Base-by-base conservation (phyloP, 2,797 vertebrate genomes). In the Gymnoscopelus microlampas region DNA sequence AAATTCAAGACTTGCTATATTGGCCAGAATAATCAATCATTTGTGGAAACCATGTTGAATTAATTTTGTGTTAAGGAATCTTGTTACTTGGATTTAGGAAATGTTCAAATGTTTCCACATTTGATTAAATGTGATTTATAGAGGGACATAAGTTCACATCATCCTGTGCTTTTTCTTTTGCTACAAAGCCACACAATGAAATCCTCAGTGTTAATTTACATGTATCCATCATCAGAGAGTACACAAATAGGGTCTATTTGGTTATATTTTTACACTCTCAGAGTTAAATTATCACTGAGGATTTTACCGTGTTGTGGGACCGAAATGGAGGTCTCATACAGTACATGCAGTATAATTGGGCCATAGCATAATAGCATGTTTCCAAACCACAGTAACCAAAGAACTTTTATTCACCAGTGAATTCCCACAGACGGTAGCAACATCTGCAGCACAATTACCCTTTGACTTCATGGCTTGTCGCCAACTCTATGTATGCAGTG, bases 361-460 rank as follows among this genome's bases (percentile, higher is more conserved):
- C 87, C 88, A 81, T 77, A 67, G 70, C 70, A 62, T 90, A 92
- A 92, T 93, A 71, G 85, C 85, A 87, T 76, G 89, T 87, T 90
- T 90, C 68, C 71, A 58, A 88, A 77, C 81, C 85, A 68, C 81
- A 73, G 62, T 80, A 66, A 81, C 85, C 91, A 71, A 81, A 89
- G 73, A 79, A 50, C 57, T 84, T 88, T 82, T 77, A 90, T 82
- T 90, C 78, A 84, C 89, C 80, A 73, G 77, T 48, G 58, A 56
- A 81, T 79, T 85, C 83, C 73, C 84, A 84, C 86, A 82, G 78
- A 70, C 60, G 6, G 66, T 26, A 70, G 66, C 73, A 68, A 73
- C 66, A 78, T 79, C 74, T 24, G 68, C 73, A 44, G 60, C 13
- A 67, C 55, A 59, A 62, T 3, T 65, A 67, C 68, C 60, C 60